Conservation (phyloP, 2,888 invertebrate species). For the Phaonia tiefii region DNA sequence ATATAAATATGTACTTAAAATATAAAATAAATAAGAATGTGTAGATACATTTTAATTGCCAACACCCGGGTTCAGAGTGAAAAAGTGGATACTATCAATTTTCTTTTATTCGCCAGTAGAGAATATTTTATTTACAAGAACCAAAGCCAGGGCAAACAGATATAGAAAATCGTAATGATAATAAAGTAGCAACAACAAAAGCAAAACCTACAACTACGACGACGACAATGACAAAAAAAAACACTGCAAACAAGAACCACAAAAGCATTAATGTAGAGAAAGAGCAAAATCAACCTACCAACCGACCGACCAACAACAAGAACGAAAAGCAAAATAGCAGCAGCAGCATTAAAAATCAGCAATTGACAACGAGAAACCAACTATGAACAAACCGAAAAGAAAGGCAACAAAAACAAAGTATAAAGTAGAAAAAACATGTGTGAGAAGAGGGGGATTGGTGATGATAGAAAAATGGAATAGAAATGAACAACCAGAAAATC, state of each 20-base stretch:
- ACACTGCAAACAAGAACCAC: constrained; percentile 32
- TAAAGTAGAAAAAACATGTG: constrained; percentile 30
- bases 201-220: no score
- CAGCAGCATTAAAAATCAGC: constrained; percentile 52
- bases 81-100: constrained; percentile 24
- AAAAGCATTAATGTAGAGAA: constrained; percentile 32
- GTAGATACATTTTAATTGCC: constrained; percentile 66
- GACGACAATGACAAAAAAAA: constrained; percentile 34
- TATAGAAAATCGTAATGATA: constrained; percentile 39
- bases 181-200: constrained; percentile 39
- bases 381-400: constrained; percentile 20
- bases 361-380: constrained; percentile 54
- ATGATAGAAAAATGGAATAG: constrained; percentile 20
- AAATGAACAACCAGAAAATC: neutral
- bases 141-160: constrained; percentile 3
- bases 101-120: constrained; percentile 14
- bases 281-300: constrained; percentile 40
- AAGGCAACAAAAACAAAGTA: constrained; percentile 42
- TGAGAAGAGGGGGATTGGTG: constrained; percentile 14
- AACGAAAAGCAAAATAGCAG: constrained; percentile 32
- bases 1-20: no score
- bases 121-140: constrained; percentile 28
- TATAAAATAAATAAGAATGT: no score
- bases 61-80: constrained; percentile 62
- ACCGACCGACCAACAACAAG: constrained; percentile 37